These are phyloP conservation scores for Haemorhous mexicanus DNA, from an alignment of 2,113 vertebrate species.

Conservation along the genomic window DNA sequence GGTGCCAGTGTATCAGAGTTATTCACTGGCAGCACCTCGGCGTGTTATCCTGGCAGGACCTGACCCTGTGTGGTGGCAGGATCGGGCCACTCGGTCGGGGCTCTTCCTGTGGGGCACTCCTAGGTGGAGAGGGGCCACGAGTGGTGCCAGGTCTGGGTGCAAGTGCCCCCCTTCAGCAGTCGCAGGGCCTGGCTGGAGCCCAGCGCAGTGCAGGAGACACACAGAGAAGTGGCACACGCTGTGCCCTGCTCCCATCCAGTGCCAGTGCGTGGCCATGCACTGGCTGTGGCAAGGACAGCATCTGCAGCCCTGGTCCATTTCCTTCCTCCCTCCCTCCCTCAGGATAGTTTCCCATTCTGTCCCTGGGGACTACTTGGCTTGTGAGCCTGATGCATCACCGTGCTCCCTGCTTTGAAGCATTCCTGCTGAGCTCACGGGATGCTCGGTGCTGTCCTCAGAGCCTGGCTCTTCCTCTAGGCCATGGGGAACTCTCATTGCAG, in stretches of 20 bases:
- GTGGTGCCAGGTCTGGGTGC: not conserved
- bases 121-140: not conserved
- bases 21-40: not conserved
- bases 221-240: fast-evolving
- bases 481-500: not conserved
- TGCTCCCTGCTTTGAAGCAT: not conserved
- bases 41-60: fast-evolving
- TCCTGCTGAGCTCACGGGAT: not conserved
- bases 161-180: fast-evolving
- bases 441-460: not conserved
- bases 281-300: not conserved
- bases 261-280: not conserved
- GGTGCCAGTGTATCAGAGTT: not conserved
- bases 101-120: not conserved
- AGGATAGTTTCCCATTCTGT: not conserved
- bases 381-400: not conserved
- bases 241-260: not conserved
- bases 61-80: not conserved
- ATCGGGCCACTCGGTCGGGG: not conserved
- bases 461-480: slow-evolving; percentile 14
- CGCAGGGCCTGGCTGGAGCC: not conserved
- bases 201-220: fast-evolving
- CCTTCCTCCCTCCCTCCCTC: not conserved
- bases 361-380: not conserved
- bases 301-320: not conserved